Conservation (phyloP, 2,797 vertebrate species). For the Myiotriccus ornatus region DNA sequence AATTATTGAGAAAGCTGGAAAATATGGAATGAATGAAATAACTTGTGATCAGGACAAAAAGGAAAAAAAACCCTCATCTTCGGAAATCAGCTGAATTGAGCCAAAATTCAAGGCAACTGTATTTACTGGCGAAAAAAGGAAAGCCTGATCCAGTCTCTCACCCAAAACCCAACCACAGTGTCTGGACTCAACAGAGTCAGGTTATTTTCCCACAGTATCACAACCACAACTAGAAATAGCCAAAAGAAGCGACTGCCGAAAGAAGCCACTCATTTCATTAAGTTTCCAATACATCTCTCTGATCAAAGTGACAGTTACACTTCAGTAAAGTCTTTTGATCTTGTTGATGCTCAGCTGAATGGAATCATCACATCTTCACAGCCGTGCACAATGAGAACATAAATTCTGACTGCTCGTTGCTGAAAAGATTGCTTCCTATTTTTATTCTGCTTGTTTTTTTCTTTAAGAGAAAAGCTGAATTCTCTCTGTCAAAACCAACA, state of each 20-base stretch:
- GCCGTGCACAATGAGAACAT: not conserved
- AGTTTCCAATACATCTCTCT: constrained; percentile 17
- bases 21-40: constrained; percentile 14
- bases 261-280: constrained; percentile 26
- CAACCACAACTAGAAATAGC: constrained; percentile 21
- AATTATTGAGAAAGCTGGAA: not conserved
- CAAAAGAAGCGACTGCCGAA: not conserved
- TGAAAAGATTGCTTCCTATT: constrained; percentile 35
- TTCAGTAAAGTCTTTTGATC: constrained; percentile 55
- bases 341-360: constrained; percentile 57
- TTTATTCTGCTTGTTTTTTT: constrained; percentile 32
- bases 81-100: not conserved
- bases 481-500: not conserved
- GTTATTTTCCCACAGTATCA: constrained; percentile 37
- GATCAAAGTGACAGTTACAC: constrained; percentile 54
- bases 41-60: not conserved
- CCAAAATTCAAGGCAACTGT: not conserved
- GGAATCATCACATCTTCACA: constrained; percentile 57
- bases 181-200: not conserved
- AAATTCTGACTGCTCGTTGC: constrained; percentile 35
- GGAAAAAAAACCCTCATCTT: not conserved
- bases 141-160: not conserved
- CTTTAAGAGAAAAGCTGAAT: not conserved
- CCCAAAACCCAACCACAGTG: not conserved
- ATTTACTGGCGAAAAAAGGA: not conserved